phyloP scores from a whole-genome alignment of 2,888 invertebrate genomes.

The Fabriciana adippe region DNA sequence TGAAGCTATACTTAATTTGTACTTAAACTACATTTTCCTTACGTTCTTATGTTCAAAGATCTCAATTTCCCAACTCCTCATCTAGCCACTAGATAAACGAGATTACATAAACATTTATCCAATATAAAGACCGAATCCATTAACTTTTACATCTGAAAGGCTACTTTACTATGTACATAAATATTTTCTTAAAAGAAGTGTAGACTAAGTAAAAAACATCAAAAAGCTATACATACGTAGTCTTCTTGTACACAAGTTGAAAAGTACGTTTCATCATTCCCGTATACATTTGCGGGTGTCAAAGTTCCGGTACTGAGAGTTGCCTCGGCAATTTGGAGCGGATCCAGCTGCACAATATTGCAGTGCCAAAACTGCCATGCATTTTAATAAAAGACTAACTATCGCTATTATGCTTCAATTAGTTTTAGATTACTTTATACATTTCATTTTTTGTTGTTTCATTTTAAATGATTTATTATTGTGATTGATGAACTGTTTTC shows the following conservation, averaged over 20 bases:
- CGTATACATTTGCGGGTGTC: constrained; percentile 28
- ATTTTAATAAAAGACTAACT: constrained; percentile 19
- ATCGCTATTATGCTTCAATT: constrained; percentile 13
- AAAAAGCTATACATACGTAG: background rate
- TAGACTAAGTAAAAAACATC: background rate
- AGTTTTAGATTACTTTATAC: constrained; percentile 14
- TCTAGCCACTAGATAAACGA: too few species aligned
- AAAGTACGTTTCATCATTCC: constrained; percentile 19
- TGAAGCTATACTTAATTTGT: too few species aligned
- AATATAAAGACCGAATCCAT: too few species aligned
- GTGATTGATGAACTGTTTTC: too few species aligned
- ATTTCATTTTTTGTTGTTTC: background rate
- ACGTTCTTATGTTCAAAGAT: too few species aligned
- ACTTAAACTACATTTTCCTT: too few species aligned
- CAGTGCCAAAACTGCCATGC: constrained; percentile 25
- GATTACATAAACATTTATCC: too few species aligned
- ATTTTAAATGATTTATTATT: background rate
- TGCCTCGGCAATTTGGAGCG: constrained; percentile 33
- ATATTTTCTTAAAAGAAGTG: too few species aligned
- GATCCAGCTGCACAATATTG: constrained; percentile 26
- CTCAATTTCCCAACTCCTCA: too few species aligned
- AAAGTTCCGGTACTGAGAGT: constrained; percentile 28
- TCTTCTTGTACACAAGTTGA: constrained; percentile 12
- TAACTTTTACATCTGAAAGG: too few species aligned
- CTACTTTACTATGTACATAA: too few species aligned